Conservation (phyloP, 2,113 vertebrate species). For the Ahaetulla prasina region DNA sequence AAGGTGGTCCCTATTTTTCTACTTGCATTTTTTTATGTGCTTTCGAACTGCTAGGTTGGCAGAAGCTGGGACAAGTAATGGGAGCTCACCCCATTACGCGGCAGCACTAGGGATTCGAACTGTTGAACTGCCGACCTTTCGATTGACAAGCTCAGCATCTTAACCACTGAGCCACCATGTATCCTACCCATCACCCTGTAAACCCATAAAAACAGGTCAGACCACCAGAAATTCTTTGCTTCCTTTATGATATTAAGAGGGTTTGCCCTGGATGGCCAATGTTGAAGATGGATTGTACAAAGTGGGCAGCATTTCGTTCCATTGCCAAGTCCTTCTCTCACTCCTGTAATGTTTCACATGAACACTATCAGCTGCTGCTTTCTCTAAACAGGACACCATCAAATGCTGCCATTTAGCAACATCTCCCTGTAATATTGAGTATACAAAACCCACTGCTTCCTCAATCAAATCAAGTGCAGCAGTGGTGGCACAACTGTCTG, state of each 20-base stretch:
- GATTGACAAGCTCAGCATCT: no score
- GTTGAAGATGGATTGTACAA: background rate
- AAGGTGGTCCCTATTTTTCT: no score
- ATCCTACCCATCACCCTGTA: background rate
- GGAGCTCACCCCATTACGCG: no score
- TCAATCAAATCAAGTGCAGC: background rate
- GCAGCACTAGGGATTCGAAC: no score
- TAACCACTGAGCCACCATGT: no score
- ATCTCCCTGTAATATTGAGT: background rate
- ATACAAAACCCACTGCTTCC: background rate
- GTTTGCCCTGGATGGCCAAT: background rate
- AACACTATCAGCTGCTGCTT: background rate
- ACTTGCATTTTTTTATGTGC: no score
- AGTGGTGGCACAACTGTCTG: background rate
- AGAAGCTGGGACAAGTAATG: no score
- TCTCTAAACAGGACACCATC: background rate
- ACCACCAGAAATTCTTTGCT: background rate
- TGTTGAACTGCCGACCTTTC: no score
- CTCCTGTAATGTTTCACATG: background rate
- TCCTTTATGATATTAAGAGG: background rate
- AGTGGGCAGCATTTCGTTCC: background rate
- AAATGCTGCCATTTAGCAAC: background rate
- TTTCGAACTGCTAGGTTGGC: no score
- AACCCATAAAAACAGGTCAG: background rate
- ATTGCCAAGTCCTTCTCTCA: background rate